A percentile compares a stretch with the other conserved stretches of the same genome.
Conservation (phyloP, 2,797 vertebrate species). For the Amblyopsis hoosieri region DNA sequence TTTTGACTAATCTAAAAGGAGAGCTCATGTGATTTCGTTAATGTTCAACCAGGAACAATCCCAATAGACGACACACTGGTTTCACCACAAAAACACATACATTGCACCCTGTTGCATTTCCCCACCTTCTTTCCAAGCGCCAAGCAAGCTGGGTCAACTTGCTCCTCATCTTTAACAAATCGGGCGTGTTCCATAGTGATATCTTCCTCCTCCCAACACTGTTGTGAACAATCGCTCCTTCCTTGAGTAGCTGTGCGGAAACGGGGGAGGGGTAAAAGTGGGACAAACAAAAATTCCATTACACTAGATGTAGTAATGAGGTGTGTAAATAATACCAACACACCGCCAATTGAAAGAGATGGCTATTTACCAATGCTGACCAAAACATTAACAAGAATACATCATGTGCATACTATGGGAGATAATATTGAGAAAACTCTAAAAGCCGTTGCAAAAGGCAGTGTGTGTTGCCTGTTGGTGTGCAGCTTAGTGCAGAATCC, state of each 20-base stretch:
- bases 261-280: constrained; percentile 27
- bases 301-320: neutral
- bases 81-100: neutral
- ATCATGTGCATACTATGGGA: no score
- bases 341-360: no score
- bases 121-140: constrained; percentile 57
- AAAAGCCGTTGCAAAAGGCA: no score
- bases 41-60: no score
- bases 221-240: constrained; percentile 13
- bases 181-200: constrained; percentile 29
- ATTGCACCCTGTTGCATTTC: neutral
- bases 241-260: constrained; percentile 26
- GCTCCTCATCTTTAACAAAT: constrained; percentile 33
- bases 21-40: no score
- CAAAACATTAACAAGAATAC: no score
- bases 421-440: no score
- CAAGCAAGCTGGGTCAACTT: constrained; percentile 25
- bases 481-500: no score
- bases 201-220: constrained; percentile 8
- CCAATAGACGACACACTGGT: no score
- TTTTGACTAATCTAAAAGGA: no score
- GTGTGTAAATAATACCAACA: neutral
- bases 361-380: no score
- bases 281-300: constrained; percentile 29
- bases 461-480: no score